Conservation (phyloP, 1,140 invertebrate genomes). For the Phymorhynchus buccinoides region DNA sequence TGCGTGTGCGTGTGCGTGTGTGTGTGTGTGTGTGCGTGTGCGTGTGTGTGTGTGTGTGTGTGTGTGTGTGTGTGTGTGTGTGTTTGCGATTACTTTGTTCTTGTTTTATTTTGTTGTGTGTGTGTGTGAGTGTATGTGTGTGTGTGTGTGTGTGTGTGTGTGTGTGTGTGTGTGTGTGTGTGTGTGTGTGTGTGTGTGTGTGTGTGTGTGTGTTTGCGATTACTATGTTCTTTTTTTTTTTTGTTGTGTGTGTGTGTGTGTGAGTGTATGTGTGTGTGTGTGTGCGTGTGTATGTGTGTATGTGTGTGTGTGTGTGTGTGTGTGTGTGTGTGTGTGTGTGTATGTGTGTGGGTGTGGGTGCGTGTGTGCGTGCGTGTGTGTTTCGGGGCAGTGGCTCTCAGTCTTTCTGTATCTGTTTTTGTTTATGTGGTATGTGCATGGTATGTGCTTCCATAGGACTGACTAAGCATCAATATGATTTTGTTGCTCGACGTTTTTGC, state of each 20-base stretch:
- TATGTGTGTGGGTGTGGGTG: neutral
- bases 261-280: neutral
- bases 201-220: neutral
- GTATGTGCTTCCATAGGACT: no score
- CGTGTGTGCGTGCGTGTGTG: neutral
- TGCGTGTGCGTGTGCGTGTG: neutral
- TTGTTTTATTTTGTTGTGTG: no score
- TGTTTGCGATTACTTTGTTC: no score
- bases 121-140: neutral
- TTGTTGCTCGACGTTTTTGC: no score
- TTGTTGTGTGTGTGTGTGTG: neutral
- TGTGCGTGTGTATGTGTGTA: neutral
- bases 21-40: conserved; percentile 15
- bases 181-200: neutral
- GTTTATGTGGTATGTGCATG: neutral
- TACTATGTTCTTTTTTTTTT: no score
- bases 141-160: neutral
- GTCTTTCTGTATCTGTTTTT: neutral
- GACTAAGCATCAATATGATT: no score
- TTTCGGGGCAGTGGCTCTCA: neutral
- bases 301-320: neutral
- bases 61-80: conserved; percentile 20
- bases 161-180: conserved; percentile 2
- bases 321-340: neutral
- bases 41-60: conserved; percentile 12